These are phyloP conservation scores for Otocyon megalotis DNA, from an alignment of 2,113 vertebrate genomes.

Conservation along the genomic window DNA sequence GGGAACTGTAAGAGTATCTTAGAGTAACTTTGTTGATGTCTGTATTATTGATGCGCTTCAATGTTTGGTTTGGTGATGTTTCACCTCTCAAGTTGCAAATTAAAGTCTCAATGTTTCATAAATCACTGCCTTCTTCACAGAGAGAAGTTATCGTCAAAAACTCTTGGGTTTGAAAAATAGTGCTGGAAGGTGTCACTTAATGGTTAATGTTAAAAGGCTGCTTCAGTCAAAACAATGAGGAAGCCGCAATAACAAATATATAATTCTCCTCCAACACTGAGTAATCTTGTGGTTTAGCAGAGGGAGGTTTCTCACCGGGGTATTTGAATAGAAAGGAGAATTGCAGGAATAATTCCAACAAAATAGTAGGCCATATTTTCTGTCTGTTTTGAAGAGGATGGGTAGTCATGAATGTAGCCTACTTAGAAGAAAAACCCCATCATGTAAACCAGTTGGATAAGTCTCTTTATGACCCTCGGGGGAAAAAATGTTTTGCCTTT, in stretches of 20 bases:
- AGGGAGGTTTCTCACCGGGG: not conserved
- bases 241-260: not conserved
- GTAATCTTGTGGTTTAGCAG: not conserved
- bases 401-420: not conserved
- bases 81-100: not conserved
- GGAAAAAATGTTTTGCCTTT: not conserved
- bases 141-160: not conserved
- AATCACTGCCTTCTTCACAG: not conserved
- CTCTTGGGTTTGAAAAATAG: not conserved
- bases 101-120: not conserved
- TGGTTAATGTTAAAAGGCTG: not conserved
- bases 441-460: not conserved
- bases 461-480: not conserved
- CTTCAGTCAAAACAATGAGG: not conserved
- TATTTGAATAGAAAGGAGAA: not conserved
- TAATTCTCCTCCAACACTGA: not conserved
- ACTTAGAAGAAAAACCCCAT: not conserved
- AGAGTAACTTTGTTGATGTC: not conserved
- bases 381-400: not conserved
- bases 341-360: not conserved
- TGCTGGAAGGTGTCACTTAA: not conserved
- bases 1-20: not conserved
- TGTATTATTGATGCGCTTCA: fast-evolving
- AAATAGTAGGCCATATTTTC: not conserved
- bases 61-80: not conserved